phyloP scores from a whole-genome alignment of 2,888 invertebrate species.

The Dryadula phaetusa region DNA sequence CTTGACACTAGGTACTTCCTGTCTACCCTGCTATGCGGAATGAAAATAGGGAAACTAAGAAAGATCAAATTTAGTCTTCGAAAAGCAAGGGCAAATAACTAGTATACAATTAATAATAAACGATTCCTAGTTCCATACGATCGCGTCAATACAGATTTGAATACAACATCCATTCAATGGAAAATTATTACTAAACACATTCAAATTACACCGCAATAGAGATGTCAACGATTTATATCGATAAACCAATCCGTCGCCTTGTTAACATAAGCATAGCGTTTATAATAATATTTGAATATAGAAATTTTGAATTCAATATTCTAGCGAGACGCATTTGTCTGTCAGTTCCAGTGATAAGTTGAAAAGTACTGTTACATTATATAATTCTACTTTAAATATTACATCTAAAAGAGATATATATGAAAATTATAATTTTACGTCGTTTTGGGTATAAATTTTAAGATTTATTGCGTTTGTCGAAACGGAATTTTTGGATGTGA shows the following conservation, averaged over 20 bases:
- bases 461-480: slow-evolving; percentile 8
- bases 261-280: slow-evolving; percentile 54
- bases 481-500: background rate
- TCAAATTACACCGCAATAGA: slow-evolving; percentile 45
- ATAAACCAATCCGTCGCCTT: slow-evolving; percentile 46
- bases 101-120: background rate
- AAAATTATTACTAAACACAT: slow-evolving; percentile 41
- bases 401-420: too few relatives aligned
- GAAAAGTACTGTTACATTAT: slow-evolving; percentile 31
- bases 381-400: slow-evolving; percentile 27
- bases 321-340: slow-evolving; percentile 45
- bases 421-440: background rate
- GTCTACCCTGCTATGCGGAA: too few relatives aligned
- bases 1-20: too few relatives aligned
- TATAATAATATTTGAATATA: slow-evolving; percentile 50
- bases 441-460: background rate
- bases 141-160: slow-evolving; percentile 18
- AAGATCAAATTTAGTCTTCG: too few relatives aligned
- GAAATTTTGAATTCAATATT: slow-evolving; percentile 39
- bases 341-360: slow-evolving; percentile 35
- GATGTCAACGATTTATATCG: slow-evolving; percentile 48
- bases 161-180: slow-evolving; percentile 28
- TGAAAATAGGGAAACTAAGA: too few relatives aligned
- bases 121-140: background rate
- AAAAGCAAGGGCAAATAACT: background rate